phyloP scores from a whole-genome alignment of 2,113 vertebrate genomes.

The Xenopus borealis region DNA sequence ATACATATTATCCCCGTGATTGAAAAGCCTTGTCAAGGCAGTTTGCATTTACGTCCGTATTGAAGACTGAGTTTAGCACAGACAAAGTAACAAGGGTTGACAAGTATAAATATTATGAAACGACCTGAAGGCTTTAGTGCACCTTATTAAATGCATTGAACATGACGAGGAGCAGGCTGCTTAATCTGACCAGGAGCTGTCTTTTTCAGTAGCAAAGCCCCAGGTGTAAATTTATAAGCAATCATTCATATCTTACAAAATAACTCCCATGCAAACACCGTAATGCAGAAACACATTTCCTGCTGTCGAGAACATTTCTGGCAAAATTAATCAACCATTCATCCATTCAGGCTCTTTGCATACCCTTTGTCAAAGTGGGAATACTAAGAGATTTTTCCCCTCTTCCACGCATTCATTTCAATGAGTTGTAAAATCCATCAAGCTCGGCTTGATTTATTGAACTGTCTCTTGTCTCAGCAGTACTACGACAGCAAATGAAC shows the following conservation, averaged over 20 bases:
- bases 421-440: conserved; percentile 98
- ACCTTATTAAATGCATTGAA: conserved; percentile 53
- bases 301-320: conserved; percentile 95
- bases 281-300: conserved; percentile 94
- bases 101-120: conserved; percentile 47
- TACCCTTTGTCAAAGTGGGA: conserved; percentile 95
- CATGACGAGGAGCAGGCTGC: conserved; percentile 42
- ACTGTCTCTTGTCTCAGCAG: conserved; percentile 99
- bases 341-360: conserved; percentile 99
- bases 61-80: conserved; percentile 53
- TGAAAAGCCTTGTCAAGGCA: conserved; percentile 46
- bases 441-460: conserved; percentile 98
- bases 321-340: conserved; percentile 99
- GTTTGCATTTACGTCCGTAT: conserved; percentile 40
- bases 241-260: conserved; percentile 83
- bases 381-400: conserved; percentile 89
- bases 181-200: conserved; percentile 55
- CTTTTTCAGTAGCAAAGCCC: conserved; percentile 74
- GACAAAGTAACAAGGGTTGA: conserved; percentile 54
- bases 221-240: conserved; percentile 83
- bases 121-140: conserved; percentile 45
- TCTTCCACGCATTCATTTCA: conserved; percentile 84
- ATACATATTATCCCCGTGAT: conserved; percentile 25
- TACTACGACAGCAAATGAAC: conserved; percentile 98
- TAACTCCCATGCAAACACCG: conserved; percentile 87